phyloP scores from a whole-genome alignment of 2,888 invertebrate genomes.

The Tetheella fluctuosa region DNA sequence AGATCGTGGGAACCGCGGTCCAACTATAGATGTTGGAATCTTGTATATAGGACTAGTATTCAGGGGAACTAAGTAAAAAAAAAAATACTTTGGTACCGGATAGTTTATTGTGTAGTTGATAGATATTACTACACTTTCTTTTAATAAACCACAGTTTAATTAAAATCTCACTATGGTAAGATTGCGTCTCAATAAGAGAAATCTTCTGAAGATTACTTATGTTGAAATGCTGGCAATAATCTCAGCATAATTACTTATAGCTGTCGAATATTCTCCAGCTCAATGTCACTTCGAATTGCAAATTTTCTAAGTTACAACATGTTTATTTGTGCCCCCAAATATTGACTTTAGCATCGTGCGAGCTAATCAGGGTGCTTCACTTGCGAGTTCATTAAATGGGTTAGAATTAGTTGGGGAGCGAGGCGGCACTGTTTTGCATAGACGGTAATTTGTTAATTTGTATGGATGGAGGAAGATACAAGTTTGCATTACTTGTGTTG shows the following conservation, averaged over 20 bases:
- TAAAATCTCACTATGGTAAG: no score
- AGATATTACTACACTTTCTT: no score
- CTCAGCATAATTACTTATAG: not conserved
- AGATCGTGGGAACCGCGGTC: no score
- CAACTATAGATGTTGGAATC: no score
- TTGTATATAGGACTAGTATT: no score
- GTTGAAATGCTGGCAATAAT: not conserved
- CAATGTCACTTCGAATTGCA: not conserved
- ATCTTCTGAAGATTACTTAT: no score
- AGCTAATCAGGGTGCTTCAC: not conserved
- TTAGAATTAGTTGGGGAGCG: slow-evolving; percentile 1
- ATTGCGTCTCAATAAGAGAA: no score
- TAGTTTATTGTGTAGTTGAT: no score
- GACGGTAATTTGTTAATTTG: not conserved
- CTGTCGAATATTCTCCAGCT: not conserved
- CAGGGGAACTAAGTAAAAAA: no score
- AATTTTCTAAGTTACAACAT: slow-evolving; percentile 5
- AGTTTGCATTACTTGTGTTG: not conserved
- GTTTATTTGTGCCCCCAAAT: not conserved
- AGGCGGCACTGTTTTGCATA: not conserved
- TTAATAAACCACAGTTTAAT: no score
- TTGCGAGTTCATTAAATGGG: not conserved
- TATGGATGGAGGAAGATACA: not conserved
- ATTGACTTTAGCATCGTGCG: slow-evolving; percentile 1
- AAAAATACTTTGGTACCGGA: no score